Base-by-base conservation (phyloP, 2,113 vertebrate species). In the Cyanocitta stelleri region DNA sequence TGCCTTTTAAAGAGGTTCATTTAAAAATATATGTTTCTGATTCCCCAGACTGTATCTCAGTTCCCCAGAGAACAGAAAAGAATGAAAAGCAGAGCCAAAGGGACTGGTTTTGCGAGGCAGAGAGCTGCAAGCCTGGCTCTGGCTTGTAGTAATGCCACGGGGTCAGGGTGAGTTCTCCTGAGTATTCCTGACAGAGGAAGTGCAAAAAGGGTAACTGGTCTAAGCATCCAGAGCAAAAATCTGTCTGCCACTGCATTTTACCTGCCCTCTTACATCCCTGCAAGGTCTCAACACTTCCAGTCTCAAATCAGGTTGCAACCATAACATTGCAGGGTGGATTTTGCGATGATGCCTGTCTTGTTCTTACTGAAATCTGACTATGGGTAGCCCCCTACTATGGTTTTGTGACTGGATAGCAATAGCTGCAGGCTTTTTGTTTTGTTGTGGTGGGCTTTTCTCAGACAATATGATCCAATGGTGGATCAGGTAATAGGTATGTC, bases 381-480 rank as follows among this genome's bases (percentile, higher is more conserved):
- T 46, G 44, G 21, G 18, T 48, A 67, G 11, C 3, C 7, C 3
- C 2, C 9, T 41, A 0, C 58, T 54, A 0, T 10, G 19, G 11
- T 29, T 43, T 79, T 20, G 5, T 75, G 71, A 15, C 26, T 66
- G 39, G 26, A 39, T 51, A 18, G 10, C 29, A 4, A n/a, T 21
- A 33, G 21, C 23, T 55, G 6, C 48, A 52, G 51, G 6, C 1
- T 22, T 16, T 87, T 56, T 24, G 1, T 52, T 90, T 71, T 5
- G 8, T 48, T 6, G 0, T 39, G 22, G 20, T 2, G 1, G 55
- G 6, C 17, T 83, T 85, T 83, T 52, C 44, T 74, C 37, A 69
- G 59, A 48, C 9, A 77, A 8, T 33, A 27, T 0, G 0, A 30
- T 35, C 16, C 1, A 0, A 9, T 46, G 66, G n/a, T 6, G 1